Evolutionary conservation across 2,113 vertebrate genomes (phyloP).

Genomic region (Spermophilus dauricus): DNA sequence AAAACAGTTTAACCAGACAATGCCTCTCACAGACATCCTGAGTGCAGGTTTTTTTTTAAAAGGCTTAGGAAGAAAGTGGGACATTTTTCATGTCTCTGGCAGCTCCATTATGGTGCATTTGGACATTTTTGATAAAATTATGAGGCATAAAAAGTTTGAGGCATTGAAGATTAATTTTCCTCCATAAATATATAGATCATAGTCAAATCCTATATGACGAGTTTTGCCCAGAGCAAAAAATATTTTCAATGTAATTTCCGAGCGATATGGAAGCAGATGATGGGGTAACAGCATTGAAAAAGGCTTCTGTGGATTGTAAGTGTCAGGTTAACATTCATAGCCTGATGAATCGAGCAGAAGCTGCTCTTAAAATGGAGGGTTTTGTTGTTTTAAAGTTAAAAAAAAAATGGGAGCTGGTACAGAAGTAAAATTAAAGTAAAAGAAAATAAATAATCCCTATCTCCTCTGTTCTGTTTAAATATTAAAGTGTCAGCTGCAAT

Average conservation of each 20-base stretch:
- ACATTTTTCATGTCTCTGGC: slow-evolving; percentile 84
- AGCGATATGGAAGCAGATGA: slow-evolving; percentile 86
- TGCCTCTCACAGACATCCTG: slow-evolving; percentile 68
- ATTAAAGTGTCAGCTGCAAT: slow-evolving; percentile 87
- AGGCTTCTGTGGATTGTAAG: slow-evolving; percentile 86
- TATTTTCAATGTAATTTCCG: slow-evolving; percentile 89
- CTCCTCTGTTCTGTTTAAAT: slow-evolving; percentile 88
- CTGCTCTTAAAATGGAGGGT: slow-evolving; percentile 81
- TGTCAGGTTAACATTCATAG: slow-evolving; percentile 89
- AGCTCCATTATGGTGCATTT: slow-evolving; percentile 83
- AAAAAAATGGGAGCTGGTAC: slow-evolving; percentile 84
- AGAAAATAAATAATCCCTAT: slow-evolving; percentile 88
- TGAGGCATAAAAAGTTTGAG: slow-evolving; percentile 89
- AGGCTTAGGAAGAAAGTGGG: slow-evolving; percentile 78
- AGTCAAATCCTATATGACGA: slow-evolving; percentile 90
- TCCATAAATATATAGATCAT: slow-evolving; percentile 90
- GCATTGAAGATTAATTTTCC: slow-evolving; percentile 91
- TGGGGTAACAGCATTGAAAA: slow-evolving; percentile 84
- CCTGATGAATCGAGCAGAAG: slow-evolving; percentile 86
- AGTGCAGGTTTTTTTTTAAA: slow-evolving; percentile 48
- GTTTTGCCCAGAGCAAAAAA: slow-evolving; percentile 87
- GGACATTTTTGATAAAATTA: slow-evolving; percentile 90
- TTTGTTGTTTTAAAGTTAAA: slow-evolving; percentile 86
- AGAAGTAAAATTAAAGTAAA: slow-evolving; percentile 89
- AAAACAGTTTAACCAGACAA: slow-evolving; percentile 70